phyloP scores from a whole-genome alignment of 2,888 invertebrate species.

The Elysia crispata region DNA sequence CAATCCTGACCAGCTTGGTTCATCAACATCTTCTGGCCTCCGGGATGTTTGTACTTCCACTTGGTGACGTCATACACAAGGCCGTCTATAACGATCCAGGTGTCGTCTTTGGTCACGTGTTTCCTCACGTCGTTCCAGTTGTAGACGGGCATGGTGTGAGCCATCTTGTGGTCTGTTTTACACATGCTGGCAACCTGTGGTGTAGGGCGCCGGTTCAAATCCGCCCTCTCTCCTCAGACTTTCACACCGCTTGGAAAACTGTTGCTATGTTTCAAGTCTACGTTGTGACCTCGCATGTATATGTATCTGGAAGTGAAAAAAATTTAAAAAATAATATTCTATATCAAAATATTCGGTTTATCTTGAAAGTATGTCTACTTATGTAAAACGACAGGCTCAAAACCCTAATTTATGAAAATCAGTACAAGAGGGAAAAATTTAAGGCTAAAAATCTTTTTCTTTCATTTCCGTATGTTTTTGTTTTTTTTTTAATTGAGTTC shows the following conservation, averaged over 20 bases:
- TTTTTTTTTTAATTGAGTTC: no score
- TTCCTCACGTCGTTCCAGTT: conserved; percentile 70
- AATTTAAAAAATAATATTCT: no score
- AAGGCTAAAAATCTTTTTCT: no score
- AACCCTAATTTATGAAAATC: no score
- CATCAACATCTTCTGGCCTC: conserved; percentile 68
- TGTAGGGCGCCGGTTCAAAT: not conserved
- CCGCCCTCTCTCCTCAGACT: not conserved
- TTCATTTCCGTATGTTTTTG: no score
- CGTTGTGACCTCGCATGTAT: not conserved
- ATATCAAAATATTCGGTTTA: no score
- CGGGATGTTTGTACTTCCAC: conserved; percentile 72
- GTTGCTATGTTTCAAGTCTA: not conserved
- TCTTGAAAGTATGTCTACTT: no score
- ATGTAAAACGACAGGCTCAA: no score
- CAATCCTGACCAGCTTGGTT: conserved; percentile 75
- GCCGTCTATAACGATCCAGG: conserved; percentile 71
- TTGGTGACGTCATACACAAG: conserved; percentile 71
- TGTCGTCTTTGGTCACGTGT: conserved; percentile 65
- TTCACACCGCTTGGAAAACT: not conserved
- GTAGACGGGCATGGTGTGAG: conserved; percentile 38
- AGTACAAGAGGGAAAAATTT: no score
- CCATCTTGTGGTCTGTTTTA: conserved; percentile 24
- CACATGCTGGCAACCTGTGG: conserved; percentile 15
- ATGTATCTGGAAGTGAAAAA: not conserved